phyloP scores from a whole-genome alignment of 2,888 invertebrate species.

The Hylaea fasciaria region DNA sequence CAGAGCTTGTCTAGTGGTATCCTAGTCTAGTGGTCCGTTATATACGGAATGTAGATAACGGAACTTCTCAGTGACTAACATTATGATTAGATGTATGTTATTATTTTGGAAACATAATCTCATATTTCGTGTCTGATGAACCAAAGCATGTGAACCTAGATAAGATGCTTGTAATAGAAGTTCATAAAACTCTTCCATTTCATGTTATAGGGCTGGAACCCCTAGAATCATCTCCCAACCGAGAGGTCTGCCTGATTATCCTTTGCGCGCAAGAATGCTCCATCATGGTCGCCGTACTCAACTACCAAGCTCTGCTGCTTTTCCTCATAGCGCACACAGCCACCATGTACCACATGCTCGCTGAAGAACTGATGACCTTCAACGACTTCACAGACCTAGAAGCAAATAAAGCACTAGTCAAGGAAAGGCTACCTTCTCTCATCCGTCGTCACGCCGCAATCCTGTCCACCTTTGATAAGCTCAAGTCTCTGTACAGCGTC shows the following conservation, averaged over 20 bases:
- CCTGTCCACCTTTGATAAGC: slow-evolving; percentile 54
- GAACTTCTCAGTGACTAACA: no score
- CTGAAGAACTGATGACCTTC: slow-evolving; percentile 61
- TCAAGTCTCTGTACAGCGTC: slow-evolving; percentile 65
- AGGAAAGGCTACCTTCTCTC: slow-evolving; percentile 52
- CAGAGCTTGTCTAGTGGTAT: no score
- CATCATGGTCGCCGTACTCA: slow-evolving; percentile 58
- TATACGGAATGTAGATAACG: no score
- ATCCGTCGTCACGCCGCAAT: slow-evolving; percentile 59
- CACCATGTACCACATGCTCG: slow-evolving; percentile 63
- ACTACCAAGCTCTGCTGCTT: slow-evolving; percentile 66
- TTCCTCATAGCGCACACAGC: slow-evolving; percentile 70
- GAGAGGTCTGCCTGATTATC: slow-evolving; percentile 60
- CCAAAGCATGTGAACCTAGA: no score
- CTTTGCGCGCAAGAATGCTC: slow-evolving; percentile 56
- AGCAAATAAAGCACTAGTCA: slow-evolving; percentile 47
- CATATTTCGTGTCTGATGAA: no score
- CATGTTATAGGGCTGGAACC: slow-evolving; percentile 64
- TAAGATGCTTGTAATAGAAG: no score
- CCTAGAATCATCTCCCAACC: slow-evolving; percentile 57
- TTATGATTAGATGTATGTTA: no score
- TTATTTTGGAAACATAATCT: no score
- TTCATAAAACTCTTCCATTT: no score
- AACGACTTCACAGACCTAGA: slow-evolving; percentile 44
- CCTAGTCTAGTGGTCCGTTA: no score